Base-by-base conservation (phyloP, 2,797 vertebrate genomes). In the Cossypha heuglini region DNA sequence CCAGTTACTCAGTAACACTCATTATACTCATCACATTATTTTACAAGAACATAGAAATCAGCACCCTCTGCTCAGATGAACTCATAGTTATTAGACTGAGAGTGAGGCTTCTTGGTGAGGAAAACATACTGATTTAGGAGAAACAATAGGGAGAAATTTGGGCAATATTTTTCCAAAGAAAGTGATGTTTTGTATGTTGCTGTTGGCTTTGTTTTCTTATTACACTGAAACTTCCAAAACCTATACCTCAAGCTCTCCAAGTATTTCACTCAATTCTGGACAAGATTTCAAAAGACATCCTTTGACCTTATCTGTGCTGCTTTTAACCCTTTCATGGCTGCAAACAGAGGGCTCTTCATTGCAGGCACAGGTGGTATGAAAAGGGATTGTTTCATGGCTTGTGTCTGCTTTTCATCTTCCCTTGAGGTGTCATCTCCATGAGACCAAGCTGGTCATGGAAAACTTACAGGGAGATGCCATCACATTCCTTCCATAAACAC, bases 391-490 rank as follows among this genome's bases (percentile, higher is more conserved):
- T 51, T 64, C 5, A 3, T 24, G 11, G 13, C 6, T 55, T 1
- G 0, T 25, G 12, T 28, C 9, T 33, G 10, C 10, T 73, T 82
- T 73, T 75, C 63, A 16, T 51, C 78, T 79, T 76, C 25, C 24
- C n/a, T 68, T 62, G 21, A 74, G 31, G 6, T 21, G 10, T 1
- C 3, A 0, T 28, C 35, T n/a, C 40, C 37, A 24, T 5, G 25
- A 76, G 33, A 69, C 21, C 40, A 80, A 74, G 51, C 5, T 40
- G 25, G 17, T 16, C 62, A 43, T 10, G 37, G 48, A 77, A 95
- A 80, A 67, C 37, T 54, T n/a, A 10, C 16, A 59, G 43, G 43
- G 68, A 52, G 26, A 20, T 54, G 17, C n/a, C 37, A n/a, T 61
- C 31, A 22, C 3, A 3, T 35, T 76, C 46, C 16, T 58, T 76